phyloP scores from a whole-genome alignment of 1,140 invertebrate species.

The Portunus trituberculatus region DNA sequence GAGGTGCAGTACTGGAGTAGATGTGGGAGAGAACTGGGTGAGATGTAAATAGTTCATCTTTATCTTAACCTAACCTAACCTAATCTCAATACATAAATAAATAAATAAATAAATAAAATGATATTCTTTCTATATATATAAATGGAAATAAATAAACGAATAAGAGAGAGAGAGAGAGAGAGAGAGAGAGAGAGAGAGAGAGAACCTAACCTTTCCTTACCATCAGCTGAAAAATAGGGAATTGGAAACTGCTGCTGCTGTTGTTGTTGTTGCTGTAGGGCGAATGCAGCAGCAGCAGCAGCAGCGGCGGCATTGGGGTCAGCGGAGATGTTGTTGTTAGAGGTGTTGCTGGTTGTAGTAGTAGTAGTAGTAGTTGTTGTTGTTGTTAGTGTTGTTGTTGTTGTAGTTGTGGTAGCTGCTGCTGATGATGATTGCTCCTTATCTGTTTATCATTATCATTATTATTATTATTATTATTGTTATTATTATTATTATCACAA shows the following conservation, averaged over 20 bases:
- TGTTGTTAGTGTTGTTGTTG: neutral
- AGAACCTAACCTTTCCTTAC: constrained; percentile 31
- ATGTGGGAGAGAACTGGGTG: too few relatives aligned
- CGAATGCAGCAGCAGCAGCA: neutral
- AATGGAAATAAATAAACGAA: neutral
- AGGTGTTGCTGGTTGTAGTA: neutral
- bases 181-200: neutral
- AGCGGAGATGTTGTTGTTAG: neutral
- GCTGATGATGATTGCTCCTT: neutral
- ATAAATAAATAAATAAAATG: too few relatives aligned
- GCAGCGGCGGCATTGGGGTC: constrained; percentile 28
- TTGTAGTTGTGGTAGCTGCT: neutral
- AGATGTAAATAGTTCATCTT: too few relatives aligned
- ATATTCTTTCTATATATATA: too few relatives aligned
- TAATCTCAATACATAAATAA: too few relatives aligned
- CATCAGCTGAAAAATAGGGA: constrained; percentile 75
- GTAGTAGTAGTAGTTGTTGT: neutral
- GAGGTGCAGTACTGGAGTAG: too few relatives aligned
- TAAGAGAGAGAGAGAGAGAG: neutral
- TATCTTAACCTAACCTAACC: too few relatives aligned
- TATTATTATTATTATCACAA: neutral
- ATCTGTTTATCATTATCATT: neutral
- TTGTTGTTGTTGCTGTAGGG: constrained; percentile 42
- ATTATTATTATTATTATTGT: constrained; percentile 24
- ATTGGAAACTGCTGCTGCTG: constrained; percentile 73